phyloP scores from a whole-genome alignment of 2,888 invertebrate species.

The Phaedon cochleariae region DNA sequence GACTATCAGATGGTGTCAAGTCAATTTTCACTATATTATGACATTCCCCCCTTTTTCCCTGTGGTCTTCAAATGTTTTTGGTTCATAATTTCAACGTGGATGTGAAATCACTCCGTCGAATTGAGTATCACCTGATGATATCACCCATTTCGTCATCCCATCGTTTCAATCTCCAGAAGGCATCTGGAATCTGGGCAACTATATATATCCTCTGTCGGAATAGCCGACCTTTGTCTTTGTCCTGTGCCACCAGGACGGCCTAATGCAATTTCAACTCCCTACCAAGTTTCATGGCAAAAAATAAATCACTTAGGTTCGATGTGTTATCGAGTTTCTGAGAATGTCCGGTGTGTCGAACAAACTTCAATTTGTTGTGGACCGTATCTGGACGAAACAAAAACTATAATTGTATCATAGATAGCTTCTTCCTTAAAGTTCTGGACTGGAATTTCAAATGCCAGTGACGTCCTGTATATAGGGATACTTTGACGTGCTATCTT shows the following conservation, averaged over 20 bases:
- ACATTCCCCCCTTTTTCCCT: too few species aligned
- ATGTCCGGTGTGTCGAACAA: constrained; percentile 4
- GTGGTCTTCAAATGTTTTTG: too few species aligned
- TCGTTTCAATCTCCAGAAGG: too few species aligned
- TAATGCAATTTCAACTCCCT: constrained; percentile 14
- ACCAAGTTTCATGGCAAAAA: constrained; percentile 9
- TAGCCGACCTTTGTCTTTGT: constrained; percentile 2
- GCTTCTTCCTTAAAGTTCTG: neutral
- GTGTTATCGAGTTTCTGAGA: constrained; percentile 8
- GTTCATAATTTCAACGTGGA: too few species aligned
- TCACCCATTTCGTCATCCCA: too few species aligned
- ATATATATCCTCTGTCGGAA: constrained; percentile 10
- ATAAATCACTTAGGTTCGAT: constrained; percentile 15
- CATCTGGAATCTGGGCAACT: neutral
- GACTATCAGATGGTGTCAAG: too few species aligned
- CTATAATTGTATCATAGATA: neutral
- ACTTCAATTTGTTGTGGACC: neutral
- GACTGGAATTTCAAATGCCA: neutral
- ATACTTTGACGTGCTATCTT: too few species aligned
- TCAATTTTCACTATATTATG: too few species aligned
- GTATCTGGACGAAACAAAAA: neutral
- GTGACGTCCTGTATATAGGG: too few species aligned
- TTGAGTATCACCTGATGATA: too few species aligned
- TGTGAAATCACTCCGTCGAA: too few species aligned
- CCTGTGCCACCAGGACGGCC: neutral